Evolutionary conservation across 2,113 vertebrate species (phyloP), one percentile per base, ranked within the genome.

Genomic region (Machaerirhynchus nigripectus): DNA sequence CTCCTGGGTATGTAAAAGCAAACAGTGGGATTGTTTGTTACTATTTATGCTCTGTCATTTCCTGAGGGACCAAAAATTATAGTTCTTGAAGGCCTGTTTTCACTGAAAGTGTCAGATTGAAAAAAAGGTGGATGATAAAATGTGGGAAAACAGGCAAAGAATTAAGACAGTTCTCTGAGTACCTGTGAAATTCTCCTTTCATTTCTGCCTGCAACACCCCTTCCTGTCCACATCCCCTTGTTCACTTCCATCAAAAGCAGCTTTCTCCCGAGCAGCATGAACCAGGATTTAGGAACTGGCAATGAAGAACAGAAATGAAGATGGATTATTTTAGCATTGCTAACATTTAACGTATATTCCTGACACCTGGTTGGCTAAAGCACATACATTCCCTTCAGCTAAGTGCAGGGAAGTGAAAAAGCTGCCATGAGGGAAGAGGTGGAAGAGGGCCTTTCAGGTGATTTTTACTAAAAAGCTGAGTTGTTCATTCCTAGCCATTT

Each of bases 161-260:
- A 69, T 74, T 53, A 65, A 77, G 70, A 85, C 68, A 73, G 50
- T 65, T 94, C 53, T 59, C 30, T 8, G 11, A 31, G 30, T 81
- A 90, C 59, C 31, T 94, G 92, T 94, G 87, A 90, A 96, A 80
- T 90, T 80, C 47, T 88, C 33, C 42, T 93, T 76, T 94, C 52
- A 27, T 33, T 84, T 92, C 50, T 84, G 75, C 50, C 42, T 83
- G n/a, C 0, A 0, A 33, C 52, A 85, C 57, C 23, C 71, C 21
- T 79, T 91, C 42, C 47, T 90, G 39, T 59, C 64, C 47, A 23
- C 5, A 26, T 83, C 19, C 24, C 4, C 5, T 42, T 35, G 33
- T 67, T 90, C 24, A 8, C 12, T 77, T 93, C 55, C 55, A 85
- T 87, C 50, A 84, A 86, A 91, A 96, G 39, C 46, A 80, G 67